Conservation (phyloP, 2,797 vertebrate species). For the Helostoma temminkii region DNA sequence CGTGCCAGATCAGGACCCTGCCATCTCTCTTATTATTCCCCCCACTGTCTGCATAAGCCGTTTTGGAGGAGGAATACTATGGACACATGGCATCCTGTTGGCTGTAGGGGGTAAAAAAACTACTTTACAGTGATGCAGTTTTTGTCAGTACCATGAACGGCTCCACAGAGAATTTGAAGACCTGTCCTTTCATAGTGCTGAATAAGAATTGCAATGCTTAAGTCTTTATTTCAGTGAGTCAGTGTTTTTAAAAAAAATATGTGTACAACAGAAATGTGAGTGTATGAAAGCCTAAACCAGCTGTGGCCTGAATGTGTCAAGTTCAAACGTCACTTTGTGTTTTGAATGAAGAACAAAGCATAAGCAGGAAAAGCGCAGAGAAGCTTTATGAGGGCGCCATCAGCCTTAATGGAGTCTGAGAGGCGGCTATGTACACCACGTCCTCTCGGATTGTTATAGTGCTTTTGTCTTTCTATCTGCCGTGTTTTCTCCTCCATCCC, state of each 20-base stretch:
- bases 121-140: constrained; percentile 38
- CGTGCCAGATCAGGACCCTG: constrained; percentile 28
- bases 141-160: constrained; percentile 50
- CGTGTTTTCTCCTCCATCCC: constrained; percentile 47
- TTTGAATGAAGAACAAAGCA: constrained; percentile 53
- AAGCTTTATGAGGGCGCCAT: constrained; percentile 67
- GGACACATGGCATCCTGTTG: constrained; percentile 24
- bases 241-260: constrained; percentile 35
- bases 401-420: constrained; percentile 77
- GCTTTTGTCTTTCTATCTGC: constrained; percentile 32
- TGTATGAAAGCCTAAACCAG: constrained; percentile 70
- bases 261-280: constrained; percentile 62
- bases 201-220: constrained; percentile 45
- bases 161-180: constrained; percentile 39
- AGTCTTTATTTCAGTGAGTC: constrained; percentile 56
- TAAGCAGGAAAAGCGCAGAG: constrained; percentile 58
- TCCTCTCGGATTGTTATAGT: constrained; percentile 60
- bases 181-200: constrained; percentile 45
- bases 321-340: constrained; percentile 72
- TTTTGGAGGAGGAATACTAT: constrained; percentile 36
- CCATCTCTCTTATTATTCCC: constrained; percentile 42
- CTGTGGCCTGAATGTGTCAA: constrained; percentile 80
- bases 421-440: constrained; percentile 57
- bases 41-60: constrained; percentile 43
- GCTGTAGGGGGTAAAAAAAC: constrained; percentile 16